These are phyloP conservation scores for Cassiopea andromeda DNA, from an alignment of 30 jellyfish, hydroid and myxozoan genomes.

Conservation along the genomic window DNA sequence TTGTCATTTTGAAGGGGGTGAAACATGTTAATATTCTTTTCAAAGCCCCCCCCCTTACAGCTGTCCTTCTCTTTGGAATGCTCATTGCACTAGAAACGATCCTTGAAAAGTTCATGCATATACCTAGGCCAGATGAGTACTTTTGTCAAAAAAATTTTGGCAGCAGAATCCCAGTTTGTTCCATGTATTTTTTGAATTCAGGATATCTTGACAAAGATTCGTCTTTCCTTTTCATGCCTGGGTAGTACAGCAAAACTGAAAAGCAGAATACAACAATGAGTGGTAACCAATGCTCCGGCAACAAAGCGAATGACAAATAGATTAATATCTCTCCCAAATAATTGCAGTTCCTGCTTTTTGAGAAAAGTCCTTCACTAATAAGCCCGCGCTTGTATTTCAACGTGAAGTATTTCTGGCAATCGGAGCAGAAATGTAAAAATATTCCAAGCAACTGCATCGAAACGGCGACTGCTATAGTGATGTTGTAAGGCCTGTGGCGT, in stretches of 20 bases:
- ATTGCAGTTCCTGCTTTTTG: constrained; percentile 68
- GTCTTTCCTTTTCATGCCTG: constrained; percentile 82
- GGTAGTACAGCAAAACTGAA: constrained; percentile 51
- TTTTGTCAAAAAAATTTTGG: constrained; percentile 56
- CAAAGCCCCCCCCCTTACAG: too few relatives aligned
- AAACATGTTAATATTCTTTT: not conserved
- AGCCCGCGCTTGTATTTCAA: constrained; percentile 60
- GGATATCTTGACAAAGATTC: constrained; percentile 69
- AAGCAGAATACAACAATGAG: constrained; percentile 31
- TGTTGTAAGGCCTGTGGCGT: constrained; percentile 51
- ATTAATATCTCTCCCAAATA: constrained; percentile 81
- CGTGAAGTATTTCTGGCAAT: constrained; percentile 75
- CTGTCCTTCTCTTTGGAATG: too few relatives aligned
- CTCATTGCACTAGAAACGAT: too few relatives aligned
- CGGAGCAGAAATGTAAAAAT: constrained; percentile 75
- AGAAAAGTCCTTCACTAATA: constrained; percentile 78
- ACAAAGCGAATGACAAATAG: constrained; percentile 69
- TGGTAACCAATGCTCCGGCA: constrained; percentile 80
- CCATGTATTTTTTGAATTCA: constrained; percentile 54
- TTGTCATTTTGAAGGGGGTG: not conserved
- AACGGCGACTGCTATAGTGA: constrained; percentile 37
- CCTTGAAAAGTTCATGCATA: too few relatives aligned
- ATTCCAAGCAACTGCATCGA: constrained; percentile 65
- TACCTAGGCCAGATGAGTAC: not conserved
- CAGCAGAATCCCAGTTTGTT: constrained; percentile 57